Base-by-base conservation (phyloP, 2,888 invertebrate species). In the Meloe dianella region DNA sequence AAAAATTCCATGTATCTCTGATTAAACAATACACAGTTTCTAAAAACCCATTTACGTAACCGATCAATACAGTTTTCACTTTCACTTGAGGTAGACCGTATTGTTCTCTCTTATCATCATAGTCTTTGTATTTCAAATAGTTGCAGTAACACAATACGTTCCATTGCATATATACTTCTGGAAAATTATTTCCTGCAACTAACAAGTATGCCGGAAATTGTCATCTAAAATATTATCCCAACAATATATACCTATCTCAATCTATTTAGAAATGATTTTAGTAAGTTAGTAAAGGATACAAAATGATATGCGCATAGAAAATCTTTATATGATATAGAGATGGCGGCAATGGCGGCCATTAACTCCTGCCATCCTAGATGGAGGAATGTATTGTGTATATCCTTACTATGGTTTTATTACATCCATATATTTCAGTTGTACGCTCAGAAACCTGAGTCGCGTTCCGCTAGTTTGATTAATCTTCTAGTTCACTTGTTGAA, bases 401-500 rank as follows among this genome's bases (percentile, higher is more conserved):
- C 64, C 54, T 54, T 27, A 24, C 61, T 32, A 17, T 70, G 67
- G 69, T 71, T 71, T 71, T 67, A 71, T 69, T 69, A 63, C 65
- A 60, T 30, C 61, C 71, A 66, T 69, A 69, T 68, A 71, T 71
- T 69, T 69, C 60, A 67, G 67, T 65, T 65, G 65, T 67, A 59
- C 66, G 63, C 63, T 22, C 6, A 24, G 57, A 61, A 57, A 59
- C 57, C 62, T 54, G 56, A 29, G 61, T 41, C 47, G 60, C 41
- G 60, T 61, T 64, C 58, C 61, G 65, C 64, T 65, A 64, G 68
- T 65, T 71, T 71, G 71, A 71, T 71, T 71, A 71, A 71, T 71
- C 71, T 64, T 64, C 65, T 60, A 68, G 60, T 68, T 70, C 70
- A 71, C 71, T 71, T 71, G 71, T 71, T 71, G 71, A 71, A 66